Evolutionary conservation across 2,113 vertebrate genomes (phyloP), one percentile per base, ranked within the genome.

Genomic region (Passer montanus): DNA sequence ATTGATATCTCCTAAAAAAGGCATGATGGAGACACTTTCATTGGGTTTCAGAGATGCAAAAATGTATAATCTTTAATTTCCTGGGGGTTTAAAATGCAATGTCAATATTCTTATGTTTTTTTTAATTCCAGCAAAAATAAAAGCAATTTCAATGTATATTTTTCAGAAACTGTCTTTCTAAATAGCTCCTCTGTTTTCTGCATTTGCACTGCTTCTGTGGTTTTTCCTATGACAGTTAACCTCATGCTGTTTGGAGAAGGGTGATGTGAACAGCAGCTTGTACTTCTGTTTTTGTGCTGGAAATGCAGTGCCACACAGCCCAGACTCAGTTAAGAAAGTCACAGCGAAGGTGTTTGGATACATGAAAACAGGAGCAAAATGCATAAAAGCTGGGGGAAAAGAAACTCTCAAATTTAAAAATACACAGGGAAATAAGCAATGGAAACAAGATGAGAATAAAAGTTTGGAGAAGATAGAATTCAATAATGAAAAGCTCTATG

Each of bases 121-220:
- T 95, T 96, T 97, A 97, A 94, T 97, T 97, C 90, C 94, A 96
- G 94, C 90, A 75, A 95, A 98, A 98, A 98, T 98, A 98, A 98
- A 97, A 97, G 67, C 79, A 93, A 95, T 96, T 93, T 96, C 77
- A 94, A 27, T 93, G 89, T 97, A 46, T 87, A 78, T 93, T 98
- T 97, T 95, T 94, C 95, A 97, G 94, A 96, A 97, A 87, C 95
- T 89, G 78, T 97, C 78, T 96, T 95, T 95, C 78, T 87, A 80
- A 85, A 92, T 66, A 97, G 80, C 86, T 97, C 46, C 56, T 80
- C 92, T 96, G 85, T 89, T 91, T 95, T 84, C 52, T 89, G 56
- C 85, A 46, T 56, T 84, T 95, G 11, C 7, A 52, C 56, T 44
- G 50, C 58, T 87, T 43, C 30, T 89, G 31, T 4, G 3, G 14